Evolutionary conservation across 2,888 invertebrate genomes (phyloP).

Genomic region (Ischnura elegans): DNA sequence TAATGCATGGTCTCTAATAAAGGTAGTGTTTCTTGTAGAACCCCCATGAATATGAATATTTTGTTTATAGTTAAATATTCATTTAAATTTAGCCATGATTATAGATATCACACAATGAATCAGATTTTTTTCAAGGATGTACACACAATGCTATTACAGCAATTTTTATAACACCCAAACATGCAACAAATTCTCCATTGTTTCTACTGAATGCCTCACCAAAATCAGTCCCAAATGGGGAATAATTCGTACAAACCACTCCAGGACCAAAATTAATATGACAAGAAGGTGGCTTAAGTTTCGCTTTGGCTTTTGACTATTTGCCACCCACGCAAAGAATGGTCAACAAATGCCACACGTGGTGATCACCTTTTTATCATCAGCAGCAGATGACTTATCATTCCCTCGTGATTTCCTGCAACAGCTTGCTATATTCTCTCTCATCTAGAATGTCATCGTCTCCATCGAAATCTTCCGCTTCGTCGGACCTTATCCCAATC

Average conservation of each 20-base stretch:
- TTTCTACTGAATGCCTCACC: conserved; percentile 33
- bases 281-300: conserved; percentile 43
- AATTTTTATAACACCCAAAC: conserved; percentile 54
- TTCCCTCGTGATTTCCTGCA: conserved; percentile 48
- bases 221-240: conserved; percentile 22
- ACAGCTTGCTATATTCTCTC: conserved; percentile 50
- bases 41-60: conserved; percentile 13
- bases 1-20: neutral
- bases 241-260: conserved; percentile 23
- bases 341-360: conserved; percentile 4
- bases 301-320: conserved; percentile 30
- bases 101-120: conserved; percentile 51
- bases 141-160: conserved; percentile 28
- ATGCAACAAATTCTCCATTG: conserved; percentile 5
- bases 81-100: conserved; percentile 34
- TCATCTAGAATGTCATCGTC: conserved; percentile 54
- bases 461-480: neutral
- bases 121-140: conserved; percentile 43
- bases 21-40: conserved; percentile 35
- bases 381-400: neutral
- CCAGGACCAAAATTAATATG: conserved; percentile 42
- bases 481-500: conserved; percentile 45
- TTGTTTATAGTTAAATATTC: conserved; percentile 29
- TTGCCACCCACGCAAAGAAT: conserved; percentile 45
- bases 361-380: neutral